phyloP scores from a whole-genome alignment of 2,888 invertebrate genomes.

The Keiferia lycopersicella region DNA sequence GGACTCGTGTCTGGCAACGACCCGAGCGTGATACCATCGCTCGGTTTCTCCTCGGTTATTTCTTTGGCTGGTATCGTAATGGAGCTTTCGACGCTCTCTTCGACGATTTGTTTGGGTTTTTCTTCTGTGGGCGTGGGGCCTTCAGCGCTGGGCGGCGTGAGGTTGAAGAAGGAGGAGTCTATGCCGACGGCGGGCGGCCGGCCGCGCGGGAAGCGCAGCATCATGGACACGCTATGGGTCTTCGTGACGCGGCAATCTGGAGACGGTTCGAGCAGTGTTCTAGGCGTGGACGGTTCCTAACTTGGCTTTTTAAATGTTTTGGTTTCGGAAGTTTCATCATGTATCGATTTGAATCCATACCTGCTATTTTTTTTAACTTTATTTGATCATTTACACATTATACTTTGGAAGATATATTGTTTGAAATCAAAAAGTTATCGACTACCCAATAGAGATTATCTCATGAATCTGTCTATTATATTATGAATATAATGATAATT shows the following conservation, averaged over 20 bases:
- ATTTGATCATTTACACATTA: no score
- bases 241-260: conserved; percentile 79
- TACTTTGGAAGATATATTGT: no score
- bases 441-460: no score
- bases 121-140: conserved; percentile 59
- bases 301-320: not conserved
- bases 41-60: not conserved
- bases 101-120: conserved; percentile 31
- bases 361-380: no score
- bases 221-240: conserved; percentile 70
- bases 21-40: conserved; percentile 40
- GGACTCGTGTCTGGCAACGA: conserved; percentile 67
- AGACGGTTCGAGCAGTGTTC: conserved; percentile 28
- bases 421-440: no score
- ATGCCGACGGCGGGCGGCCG: conserved; percentile 69
- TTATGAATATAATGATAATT: no score
- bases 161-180: conserved; percentile 65
- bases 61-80: conserved; percentile 32
- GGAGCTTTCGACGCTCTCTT: conserved; percentile 46
- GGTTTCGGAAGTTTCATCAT: not conserved
- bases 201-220: conserved; percentile 68
- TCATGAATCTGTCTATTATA: no score
- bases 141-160: conserved; percentile 75
- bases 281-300: not conserved
- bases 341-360: not conserved